Evolutionary conservation across 2,797 vertebrate species (phyloP), one percentile per base, ranked within the genome.

Genomic region (Varecia variegata): DNA sequence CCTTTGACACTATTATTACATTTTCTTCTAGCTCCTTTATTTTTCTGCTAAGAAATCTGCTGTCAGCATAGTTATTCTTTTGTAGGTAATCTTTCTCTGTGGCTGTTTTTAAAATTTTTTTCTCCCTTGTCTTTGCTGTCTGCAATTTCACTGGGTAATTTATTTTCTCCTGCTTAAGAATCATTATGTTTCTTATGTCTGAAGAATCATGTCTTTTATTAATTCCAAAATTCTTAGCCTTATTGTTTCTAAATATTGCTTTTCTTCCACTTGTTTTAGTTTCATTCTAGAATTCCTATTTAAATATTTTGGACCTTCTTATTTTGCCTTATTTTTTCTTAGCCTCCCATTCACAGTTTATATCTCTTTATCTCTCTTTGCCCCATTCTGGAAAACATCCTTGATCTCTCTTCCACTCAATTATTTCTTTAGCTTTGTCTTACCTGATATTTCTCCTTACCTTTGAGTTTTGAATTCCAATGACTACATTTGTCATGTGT

Each of bases 1-100:
- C 32, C 17, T 56, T 60, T 43, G 73, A 27, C 14, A 25, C 60
- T 45, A 1, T 38, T 5, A 45, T 3, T 88, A 58, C 35, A 0
- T 93, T 54, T 87, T 52, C 89, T 68, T 54, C 32, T 7, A 9
- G 32, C 45, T 32, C n/a, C 56, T 88, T 70, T 58, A 3, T 83
- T 91, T 93, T 92, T 45, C 91, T 79, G 88, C 62, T 96, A 73
- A 93, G 82, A 62, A 82, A 79, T 74, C 70, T 82, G 58, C 71
- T 79, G n/a, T 84, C 88, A 14, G 35, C 27, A 38, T 89, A 56
- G 14, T 84, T 56, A 50, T 30, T 70, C 86, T 56, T 79, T 15
- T 54, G 74, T 10, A 38, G 62, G 45, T 10, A 32, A 76, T 83
- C 91, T 54, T 86, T 90, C 93, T 88, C 67, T 11, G 2, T 17